Base-by-base conservation (phyloP, 2,113 vertebrate genomes). In the Corydoras maculifer region DNA sequence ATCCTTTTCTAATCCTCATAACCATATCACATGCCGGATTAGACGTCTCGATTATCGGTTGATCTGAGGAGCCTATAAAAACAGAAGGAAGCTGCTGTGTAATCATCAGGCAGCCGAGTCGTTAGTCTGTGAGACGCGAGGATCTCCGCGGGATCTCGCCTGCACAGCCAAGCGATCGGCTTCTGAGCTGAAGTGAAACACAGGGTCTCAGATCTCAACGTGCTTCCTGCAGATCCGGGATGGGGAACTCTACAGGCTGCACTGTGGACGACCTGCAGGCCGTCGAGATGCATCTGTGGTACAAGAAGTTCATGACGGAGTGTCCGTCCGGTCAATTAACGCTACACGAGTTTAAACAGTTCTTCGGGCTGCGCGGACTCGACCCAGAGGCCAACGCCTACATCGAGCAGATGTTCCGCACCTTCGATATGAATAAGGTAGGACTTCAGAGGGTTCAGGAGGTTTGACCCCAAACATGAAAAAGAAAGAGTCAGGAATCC, bases 381-480 rank as follows among this genome's bases (percentile, higher is more conserved):
- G 93, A 93, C 79, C 75, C 84, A 0, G 92, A 93, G 65, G 94
- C 93, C 79, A 93, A 87, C 18, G 89, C 90, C 31, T 95, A 96
- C 84, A 93, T 95, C 2, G 93, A 96, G 81, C 93, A 94, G 87
- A 96, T 96, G 94, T 96, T 96, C 78, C 91, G 91, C 63, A 94
- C 93, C 0, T 96, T 96, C n/a, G 94, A 95, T 80, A 96, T 96
- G 93, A 96, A 96, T 83, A 95, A 94, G 93, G 94, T 95, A 67
- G 87, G 88, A 57, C 51, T 53, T 5, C 51, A 3, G 13, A 53
- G 9, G 51, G 10, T 14, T 53, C 3, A 53, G 11, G 51, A 53
- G 51, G 65, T 72, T 74, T 25, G 18, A 25, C 18, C 35, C 35
- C 35, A 43, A 25, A 1, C 18, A 25, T 25, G 18, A 25, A 25